phyloP scores from a whole-genome alignment of 2,113 vertebrate species.

The Chelonoidis abingdonii region DNA sequence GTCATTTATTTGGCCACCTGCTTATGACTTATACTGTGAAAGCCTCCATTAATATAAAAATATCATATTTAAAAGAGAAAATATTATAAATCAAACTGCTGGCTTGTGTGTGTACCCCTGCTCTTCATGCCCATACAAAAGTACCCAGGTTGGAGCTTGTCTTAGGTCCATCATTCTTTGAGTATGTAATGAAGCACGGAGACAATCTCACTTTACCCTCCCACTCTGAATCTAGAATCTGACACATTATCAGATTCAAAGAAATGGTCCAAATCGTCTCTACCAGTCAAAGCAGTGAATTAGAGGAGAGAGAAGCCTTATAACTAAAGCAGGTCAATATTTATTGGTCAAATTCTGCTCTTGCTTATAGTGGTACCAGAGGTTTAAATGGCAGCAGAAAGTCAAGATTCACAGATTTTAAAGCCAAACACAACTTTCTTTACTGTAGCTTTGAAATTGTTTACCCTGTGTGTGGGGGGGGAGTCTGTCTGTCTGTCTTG shows the following conservation, averaged over 20 bases:
- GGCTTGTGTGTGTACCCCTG: background rate
- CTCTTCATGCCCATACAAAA: background rate
- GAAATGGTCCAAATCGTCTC: background rate
- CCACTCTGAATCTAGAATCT: conserved; percentile 11
- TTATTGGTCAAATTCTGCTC: background rate
- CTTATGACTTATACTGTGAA: background rate
- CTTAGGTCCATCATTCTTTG: background rate
- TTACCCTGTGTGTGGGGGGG: background rate
- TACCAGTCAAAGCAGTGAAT: background rate
- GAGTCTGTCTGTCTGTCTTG: background rate
- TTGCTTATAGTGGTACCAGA: background rate
- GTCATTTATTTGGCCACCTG: background rate
- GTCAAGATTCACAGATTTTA: background rate
- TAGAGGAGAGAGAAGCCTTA: background rate
- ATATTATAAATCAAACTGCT: background rate
- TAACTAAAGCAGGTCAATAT: background rate
- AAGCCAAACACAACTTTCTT: background rate
- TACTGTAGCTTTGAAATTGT: background rate
- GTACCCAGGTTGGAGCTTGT: background rate
- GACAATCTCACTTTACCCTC: background rate
- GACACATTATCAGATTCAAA: background rate
- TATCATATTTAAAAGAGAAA: background rate
- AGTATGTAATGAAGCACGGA: background rate
- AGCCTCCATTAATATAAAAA: background rate
- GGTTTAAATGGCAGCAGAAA: background rate